Conservation (phyloP, 2,113 vertebrate genomes). For the Urocolius indicus region DNA sequence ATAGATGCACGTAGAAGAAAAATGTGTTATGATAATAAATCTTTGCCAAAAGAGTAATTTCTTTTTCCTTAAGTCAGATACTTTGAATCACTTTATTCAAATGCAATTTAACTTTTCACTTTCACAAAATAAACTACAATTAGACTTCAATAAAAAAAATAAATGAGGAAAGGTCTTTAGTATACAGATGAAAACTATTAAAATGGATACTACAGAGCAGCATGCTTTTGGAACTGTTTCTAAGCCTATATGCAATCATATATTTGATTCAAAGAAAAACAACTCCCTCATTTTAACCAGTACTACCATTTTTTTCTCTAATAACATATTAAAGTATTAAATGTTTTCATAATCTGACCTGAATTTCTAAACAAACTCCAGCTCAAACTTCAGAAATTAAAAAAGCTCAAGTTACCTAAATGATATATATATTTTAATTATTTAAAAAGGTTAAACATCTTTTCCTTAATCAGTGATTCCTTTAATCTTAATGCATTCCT, state of each 20-base stretch:
- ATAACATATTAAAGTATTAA: not conserved
- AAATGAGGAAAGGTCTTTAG: not conserved
- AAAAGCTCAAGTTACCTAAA: not conserved
- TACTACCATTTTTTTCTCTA: not conserved
- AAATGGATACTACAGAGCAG: not conserved
- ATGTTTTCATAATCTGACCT: not conserved
- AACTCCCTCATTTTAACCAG: not conserved
- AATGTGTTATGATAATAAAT: not conserved
- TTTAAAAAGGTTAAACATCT: not conserved
- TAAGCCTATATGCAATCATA: not conserved
- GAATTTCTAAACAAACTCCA: not conserved
- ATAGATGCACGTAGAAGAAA: not conserved
- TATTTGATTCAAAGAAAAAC: not conserved
- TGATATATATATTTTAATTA: not conserved
- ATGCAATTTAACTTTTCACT: not conserved
- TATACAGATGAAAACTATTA: not conserved
- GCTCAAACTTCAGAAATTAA: not conserved
- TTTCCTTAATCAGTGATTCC: not conserved
- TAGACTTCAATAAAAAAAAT: not conserved
- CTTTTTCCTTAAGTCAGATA: not conserved
- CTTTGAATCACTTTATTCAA: not conserved
- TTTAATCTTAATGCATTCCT: not conserved
- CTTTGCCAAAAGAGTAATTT: not conserved
- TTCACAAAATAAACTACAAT: not conserved
- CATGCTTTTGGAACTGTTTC: not conserved